Percentiles rank a stretch among this genome's conserved stretches.
phyloP scores from a whole-genome alignment of 2,113 vertebrate genomes.

The Pseudorasbora parva region DNA sequence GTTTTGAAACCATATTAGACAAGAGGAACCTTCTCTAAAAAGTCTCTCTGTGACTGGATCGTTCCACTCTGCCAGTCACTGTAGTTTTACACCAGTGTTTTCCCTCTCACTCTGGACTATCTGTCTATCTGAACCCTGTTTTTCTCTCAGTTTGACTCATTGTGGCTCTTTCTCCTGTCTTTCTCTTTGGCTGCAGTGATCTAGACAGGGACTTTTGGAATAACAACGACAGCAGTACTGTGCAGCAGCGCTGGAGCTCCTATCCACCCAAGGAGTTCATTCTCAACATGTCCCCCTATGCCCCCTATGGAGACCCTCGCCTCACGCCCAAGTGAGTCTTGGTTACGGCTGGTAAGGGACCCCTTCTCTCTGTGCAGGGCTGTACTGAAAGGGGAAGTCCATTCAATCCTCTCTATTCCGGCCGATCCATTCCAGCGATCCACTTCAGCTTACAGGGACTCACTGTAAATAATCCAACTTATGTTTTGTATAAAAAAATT shows the following conservation, averaged over 20 bases:
- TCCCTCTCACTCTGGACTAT: neutral
- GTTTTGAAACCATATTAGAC: neutral
- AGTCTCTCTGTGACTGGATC: neutral
- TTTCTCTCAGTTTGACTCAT: neutral
- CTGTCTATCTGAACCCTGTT: neutral
- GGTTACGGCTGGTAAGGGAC: slow-evolving; percentile 75
- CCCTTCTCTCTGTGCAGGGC: slow-evolving; percentile 67
- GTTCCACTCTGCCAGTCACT: slow-evolving; percentile 20
- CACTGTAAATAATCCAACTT: too few relatives aligned
- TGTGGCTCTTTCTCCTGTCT: slow-evolving; percentile 6
- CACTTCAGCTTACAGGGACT: neutral
- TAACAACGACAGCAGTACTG: slow-evolving; percentile 99
- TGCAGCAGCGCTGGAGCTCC: slow-evolving; percentile 99
- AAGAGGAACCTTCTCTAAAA: neutral
- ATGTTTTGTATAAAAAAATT: too few relatives aligned
- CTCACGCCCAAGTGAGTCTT: slow-evolving; percentile 99
- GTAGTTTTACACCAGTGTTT: neutral
- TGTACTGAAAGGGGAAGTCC: slow-evolving; percentile 61
- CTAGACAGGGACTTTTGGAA: slow-evolving; percentile 99
- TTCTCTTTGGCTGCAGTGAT: slow-evolving; percentile 84
- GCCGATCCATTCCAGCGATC: neutral
- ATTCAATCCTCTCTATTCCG: neutral
- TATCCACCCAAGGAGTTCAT: slow-evolving; percentile 99
- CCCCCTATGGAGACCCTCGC: slow-evolving; percentile 97
- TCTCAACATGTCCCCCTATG: slow-evolving; percentile 99